These are phyloP conservation scores for Drosophila atripex DNA, from an alignment of 2,888 invertebrate genomes.

Conservation along the genomic window DNA sequence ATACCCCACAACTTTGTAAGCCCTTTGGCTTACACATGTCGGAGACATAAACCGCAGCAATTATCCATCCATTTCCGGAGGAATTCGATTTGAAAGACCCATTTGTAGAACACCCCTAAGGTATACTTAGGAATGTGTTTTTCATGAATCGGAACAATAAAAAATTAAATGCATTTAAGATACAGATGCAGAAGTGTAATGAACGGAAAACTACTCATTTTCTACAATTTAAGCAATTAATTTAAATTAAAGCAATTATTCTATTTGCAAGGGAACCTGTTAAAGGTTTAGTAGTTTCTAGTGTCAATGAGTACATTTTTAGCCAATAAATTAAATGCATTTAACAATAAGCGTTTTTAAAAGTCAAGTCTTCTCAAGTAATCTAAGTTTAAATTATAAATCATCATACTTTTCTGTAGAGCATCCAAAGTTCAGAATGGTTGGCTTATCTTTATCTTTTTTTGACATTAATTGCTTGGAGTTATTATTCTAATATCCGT, in stretches of 20 bases:
- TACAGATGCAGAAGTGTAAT: not conserved
- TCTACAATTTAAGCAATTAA: slow-evolving; percentile 23
- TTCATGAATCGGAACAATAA: slow-evolving; percentile 1
- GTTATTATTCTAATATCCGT: slow-evolving; percentile 41
- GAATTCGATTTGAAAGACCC: not conserved
- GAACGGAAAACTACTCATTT: slow-evolving; percentile 8
- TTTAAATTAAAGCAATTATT: not conserved
- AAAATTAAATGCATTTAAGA: slow-evolving; percentile 5
- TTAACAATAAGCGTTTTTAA: too few relatives aligned
- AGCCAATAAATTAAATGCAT: not conserved
- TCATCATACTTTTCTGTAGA: not conserved
- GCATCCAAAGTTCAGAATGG: not conserved
- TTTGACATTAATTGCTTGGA: slow-evolving; percentile 31
- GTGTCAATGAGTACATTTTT: not conserved
- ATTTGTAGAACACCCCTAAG: not conserved
- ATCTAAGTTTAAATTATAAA: not conserved
- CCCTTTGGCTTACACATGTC: slow-evolving; percentile 41
- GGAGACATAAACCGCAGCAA: slow-evolving; percentile 19
- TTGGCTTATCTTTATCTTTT: not conserved
- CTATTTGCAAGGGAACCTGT: not conserved
- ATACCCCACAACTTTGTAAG: slow-evolving; percentile 19
- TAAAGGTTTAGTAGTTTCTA: not conserved
- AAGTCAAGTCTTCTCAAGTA: too few relatives aligned
- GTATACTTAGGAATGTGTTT: slow-evolving; percentile 3
- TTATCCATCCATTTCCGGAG: slow-evolving; percentile 7